These are phyloP conservation scores for Dasypus novemcinctus DNA, from an alignment of 2,113 vertebrate genomes.

Conservation along the genomic window DNA sequence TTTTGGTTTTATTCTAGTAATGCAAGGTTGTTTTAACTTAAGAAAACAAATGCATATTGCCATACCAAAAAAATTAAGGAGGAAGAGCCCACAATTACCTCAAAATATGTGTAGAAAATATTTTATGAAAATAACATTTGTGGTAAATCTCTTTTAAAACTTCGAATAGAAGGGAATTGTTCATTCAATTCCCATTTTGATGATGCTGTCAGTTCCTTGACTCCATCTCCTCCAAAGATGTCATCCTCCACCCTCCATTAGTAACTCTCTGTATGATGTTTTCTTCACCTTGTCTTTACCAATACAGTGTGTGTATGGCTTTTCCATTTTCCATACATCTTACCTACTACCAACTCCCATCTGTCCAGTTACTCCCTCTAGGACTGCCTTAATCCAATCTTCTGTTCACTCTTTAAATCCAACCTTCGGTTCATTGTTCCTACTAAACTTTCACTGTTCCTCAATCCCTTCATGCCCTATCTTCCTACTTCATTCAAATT, in stretches of 20 bases:
- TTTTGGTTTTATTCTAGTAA: neutral
- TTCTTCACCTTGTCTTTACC: neutral
- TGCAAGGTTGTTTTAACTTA: neutral
- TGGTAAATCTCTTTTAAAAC: neutral
- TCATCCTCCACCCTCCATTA: too few relatives aligned
- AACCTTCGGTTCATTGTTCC: neutral
- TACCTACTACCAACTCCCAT: neutral
- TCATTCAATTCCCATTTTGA: neutral
- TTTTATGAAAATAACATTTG: neutral
- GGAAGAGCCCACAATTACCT: neutral
- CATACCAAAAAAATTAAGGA: neutral
- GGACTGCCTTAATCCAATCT: neutral
- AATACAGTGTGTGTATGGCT: rapidly evolving
- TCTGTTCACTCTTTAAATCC: too few relatives aligned
- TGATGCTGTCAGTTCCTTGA: neutral
- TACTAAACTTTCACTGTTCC: neutral
- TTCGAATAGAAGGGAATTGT: neutral
- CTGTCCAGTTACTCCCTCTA: neutral
- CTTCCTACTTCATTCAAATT: neutral
- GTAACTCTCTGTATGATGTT: neutral
- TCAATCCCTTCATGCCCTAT: too few relatives aligned
- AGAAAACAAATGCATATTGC: neutral
- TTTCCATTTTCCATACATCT: neutral
- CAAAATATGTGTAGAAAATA: neutral
- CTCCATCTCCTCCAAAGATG: neutral